Evolutionary conservation across 2,888 invertebrate genomes (phyloP).

Genomic region (Harpagoxenus sublaevis): DNA sequence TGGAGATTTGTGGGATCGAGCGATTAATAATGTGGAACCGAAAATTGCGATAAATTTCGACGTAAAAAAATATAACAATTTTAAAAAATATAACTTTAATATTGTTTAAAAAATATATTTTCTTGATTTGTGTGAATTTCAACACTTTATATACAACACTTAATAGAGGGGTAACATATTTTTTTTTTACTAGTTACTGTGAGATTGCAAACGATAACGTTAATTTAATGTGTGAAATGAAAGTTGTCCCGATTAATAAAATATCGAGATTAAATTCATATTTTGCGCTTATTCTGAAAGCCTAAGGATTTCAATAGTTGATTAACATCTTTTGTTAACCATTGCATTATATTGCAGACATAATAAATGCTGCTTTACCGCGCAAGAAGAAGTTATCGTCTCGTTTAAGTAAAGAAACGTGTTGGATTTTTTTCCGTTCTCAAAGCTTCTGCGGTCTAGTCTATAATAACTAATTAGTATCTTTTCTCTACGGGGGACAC

Average conservation of each 20-base stretch:
- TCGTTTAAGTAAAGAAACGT: background rate
- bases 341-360: background rate
- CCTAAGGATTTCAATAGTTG: conserved; percentile 4
- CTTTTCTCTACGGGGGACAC: background rate
- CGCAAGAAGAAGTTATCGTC: background rate
- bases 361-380: background rate
- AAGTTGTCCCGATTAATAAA: conserved; percentile 7
- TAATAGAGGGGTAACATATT: background rate
- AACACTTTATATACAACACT: background rate
- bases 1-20: background rate
- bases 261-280: conserved; percentile 10
- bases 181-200: background rate
- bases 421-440: background rate
- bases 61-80: background rate
- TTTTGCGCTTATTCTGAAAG: background rate
- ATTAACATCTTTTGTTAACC: background rate
- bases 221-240: background rate
- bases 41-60: background rate
- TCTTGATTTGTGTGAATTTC: background rate
- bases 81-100: too few relatives aligned
- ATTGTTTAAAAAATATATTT: background rate
- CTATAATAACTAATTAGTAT: conserved; percentile 23
- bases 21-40: background rate
- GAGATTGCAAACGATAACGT: background rate
- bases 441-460: background rate